Evolutionary conservation across 2,797 vertebrate species (phyloP), one percentile per base, ranked within the genome.

Genomic region (Bovichtus diacanthus): DNA sequence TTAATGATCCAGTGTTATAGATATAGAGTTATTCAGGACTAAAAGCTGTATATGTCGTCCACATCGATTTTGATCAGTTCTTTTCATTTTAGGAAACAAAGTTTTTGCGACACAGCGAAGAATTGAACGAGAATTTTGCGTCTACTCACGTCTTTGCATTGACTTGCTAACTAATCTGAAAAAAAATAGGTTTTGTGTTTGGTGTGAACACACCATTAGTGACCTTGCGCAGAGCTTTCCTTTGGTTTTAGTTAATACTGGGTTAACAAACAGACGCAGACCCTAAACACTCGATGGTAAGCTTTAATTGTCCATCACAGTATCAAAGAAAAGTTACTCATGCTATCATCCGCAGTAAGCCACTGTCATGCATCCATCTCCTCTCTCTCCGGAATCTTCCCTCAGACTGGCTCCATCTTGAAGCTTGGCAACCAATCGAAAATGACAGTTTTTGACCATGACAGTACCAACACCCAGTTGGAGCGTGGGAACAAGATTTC

Each of bases 1-100:
- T 50, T 23, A n/a, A 60, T 11, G 55, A 41, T 29, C 11, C 6
- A 13, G n/a, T 77, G 41, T 31, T 62, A 53, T 62, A n/a, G n/a
- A n/a, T n/a, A n/a, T 60, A 15, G 2, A 50, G 9, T 19, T 34
- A 16, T 9, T 36, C 19, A 3, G 9, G 21, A 25, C 13, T 50
- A 18, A 23, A n/a, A 39, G 4, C 6, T 19, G 0, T 5, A 43
- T 15, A 3, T 46, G 0, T 56, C 1, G 5, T 65, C 18, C 23
- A 11, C 11, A 47, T 29, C 5, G 3, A 18, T 56, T 46, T 19
- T 23, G 5, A 53, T 11, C 2, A 63, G 27, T 13, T 11, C 43
- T 53, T 25, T 27, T 4, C 6, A 56, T 15, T 59, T 44, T 3
- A 29, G 38, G 3, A 56, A 56, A n/a, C n/a, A n/a, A n/a, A n/a